Evolutionary conservation across 2,888 invertebrate genomes (phyloP).

Genomic region (Danaus chrysippus): DNA sequence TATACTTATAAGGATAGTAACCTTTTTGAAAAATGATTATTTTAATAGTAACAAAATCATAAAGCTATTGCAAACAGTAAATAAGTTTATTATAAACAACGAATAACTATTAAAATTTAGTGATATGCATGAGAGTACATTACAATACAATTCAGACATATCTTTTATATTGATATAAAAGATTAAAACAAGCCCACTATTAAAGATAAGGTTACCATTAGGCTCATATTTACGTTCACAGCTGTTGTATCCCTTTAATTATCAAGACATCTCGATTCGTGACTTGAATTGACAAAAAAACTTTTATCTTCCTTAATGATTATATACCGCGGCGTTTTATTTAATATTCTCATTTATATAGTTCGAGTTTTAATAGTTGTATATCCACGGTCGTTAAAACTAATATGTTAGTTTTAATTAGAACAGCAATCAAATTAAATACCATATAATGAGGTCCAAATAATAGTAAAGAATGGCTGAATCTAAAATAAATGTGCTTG

Average conservation of each 20-base stretch:
- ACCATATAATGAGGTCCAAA: no score
- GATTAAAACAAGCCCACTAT: background rate
- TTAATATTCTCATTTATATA: slow-evolving; percentile 1
- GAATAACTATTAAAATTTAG: no score
- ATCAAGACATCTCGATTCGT: slow-evolving; percentile 7
- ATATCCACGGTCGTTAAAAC: no score
- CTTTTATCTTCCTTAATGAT: slow-evolving; percentile 2
- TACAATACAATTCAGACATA: no score
- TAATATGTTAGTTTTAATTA: no score
- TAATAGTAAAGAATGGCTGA: background rate
- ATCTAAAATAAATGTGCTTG: background rate
- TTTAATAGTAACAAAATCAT: no score
- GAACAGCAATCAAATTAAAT: no score
- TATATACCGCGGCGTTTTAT: background rate
- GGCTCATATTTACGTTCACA: background rate
- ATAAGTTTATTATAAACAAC: no score
- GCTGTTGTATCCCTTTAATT: slow-evolving; percentile 5
- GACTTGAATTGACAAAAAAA: slow-evolving; percentile 5
- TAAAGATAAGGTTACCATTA: background rate
- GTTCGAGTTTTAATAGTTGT: slow-evolving; percentile 3
- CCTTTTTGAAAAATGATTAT: no score
- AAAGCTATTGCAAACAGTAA: no score
- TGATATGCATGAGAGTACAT: no score
- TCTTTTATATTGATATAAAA: background rate
- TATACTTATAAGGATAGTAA: no score